Evolutionary conservation across 2,797 vertebrate species (phyloP), one percentile per base, ranked within the genome.

Genomic region (Bothrops alternatus): DNA sequence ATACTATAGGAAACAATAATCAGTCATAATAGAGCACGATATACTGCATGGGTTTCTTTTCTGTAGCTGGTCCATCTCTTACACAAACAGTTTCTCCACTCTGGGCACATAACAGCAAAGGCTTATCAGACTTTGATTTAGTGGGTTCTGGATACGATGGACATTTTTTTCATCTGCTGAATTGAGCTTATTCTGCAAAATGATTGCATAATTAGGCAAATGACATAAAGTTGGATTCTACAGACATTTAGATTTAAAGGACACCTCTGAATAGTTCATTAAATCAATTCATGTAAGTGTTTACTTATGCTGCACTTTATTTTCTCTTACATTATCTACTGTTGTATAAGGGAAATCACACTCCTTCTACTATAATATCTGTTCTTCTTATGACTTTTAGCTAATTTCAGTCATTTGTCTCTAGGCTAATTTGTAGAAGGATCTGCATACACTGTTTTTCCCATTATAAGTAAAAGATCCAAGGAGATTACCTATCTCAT

Each of bases 281-380:
- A 42, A 47, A 82, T 47, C 78, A 26, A 13, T 47, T 25, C 10
- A 11, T 47, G 5, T 82, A 82, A 82, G 23, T 47, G 42, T 82
- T 91, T 90, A 61, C 92, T 95, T 94, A 94, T 92, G 91, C 58
- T 61, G 86, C 90, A 94, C 93, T 90, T 89, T 37, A 20, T 50
- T 94, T 93, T 60, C n/a, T 96, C 95, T 95, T 93, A 89, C 88
- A 87, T 93, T 94, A 92, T 96, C 94, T 87, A 95, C 95, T 94
- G 94, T 69, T 78, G 20, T 82, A 69, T 60, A 60, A 61, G 23
- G 56, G 18, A 85, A 47, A 18, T 26, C 12, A 6, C 14, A 91
- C 53, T 55, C 18, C 56, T 47, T 87, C 28, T 90, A 28, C 13
- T 60, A 56, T 47, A 25, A n/a, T 6, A 58, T 87, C 5, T 60